phyloP scores from a whole-genome alignment of 2,797 vertebrate species.

The Crypturellus tataupa region DNA sequence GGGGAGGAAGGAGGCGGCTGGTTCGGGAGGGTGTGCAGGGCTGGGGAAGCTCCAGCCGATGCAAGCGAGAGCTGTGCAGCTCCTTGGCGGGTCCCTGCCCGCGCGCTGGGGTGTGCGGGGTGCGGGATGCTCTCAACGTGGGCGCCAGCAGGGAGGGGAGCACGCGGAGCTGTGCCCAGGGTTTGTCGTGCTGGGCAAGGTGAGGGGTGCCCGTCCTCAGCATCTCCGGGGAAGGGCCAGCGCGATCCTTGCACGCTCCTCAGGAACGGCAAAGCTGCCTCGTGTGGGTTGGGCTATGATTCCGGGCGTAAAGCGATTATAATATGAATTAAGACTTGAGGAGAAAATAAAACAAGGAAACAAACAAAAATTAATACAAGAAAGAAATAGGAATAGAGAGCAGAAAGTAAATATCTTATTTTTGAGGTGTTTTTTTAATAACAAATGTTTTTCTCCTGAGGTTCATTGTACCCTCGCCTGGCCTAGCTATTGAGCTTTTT shows the following conservation, averaged over 20 bases:
- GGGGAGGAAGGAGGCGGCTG: background rate
- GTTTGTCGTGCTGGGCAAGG: no score
- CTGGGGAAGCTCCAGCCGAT: background rate
- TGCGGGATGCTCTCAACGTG: background rate
- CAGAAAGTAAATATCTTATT: background rate
- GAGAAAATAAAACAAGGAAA: no score
- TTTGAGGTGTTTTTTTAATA: background rate
- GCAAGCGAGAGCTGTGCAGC: background rate
- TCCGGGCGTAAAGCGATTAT: background rate
- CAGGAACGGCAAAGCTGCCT: no score
- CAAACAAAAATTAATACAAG: background rate
- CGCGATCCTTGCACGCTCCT: no score
- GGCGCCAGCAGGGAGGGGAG: background rate
- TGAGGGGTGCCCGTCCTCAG: no score
- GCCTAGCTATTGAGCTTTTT: background rate
- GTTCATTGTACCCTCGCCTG: background rate
- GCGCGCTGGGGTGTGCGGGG: background rate
- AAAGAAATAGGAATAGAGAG: background rate
- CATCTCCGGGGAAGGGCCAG: no score
- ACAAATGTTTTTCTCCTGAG: background rate
- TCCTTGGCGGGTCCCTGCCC: background rate
- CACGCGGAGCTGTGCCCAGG: rapidly evolving
- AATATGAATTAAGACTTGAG: background rate
- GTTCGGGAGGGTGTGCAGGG: background rate
- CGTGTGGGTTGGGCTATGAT: background rate